Percentiles rank a stretch among this genome's conserved stretches.
These are phyloP conservation scores for Uropetala carovei DNA, from an alignment of 2,888 invertebrate species.

Conservation along the genomic window DNA sequence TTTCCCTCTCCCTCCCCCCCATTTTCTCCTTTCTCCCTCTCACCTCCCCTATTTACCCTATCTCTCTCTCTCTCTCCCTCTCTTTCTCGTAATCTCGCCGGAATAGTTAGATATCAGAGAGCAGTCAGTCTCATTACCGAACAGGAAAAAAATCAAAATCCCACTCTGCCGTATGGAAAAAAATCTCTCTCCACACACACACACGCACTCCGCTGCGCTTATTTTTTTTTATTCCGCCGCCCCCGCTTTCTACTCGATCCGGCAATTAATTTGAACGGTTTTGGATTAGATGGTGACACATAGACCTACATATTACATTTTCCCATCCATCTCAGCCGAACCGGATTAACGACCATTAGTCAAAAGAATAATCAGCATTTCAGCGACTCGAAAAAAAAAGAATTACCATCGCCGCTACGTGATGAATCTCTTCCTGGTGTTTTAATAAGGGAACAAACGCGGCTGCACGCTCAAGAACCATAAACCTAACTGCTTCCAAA, in stretches of 20 bases:
- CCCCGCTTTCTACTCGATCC: background rate
- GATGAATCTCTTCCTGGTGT: background rate
- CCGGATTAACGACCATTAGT: conserved; percentile 4
- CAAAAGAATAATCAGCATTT: background rate
- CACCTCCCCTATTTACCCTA: too few relatives aligned
- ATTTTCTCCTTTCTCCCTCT: too few relatives aligned
- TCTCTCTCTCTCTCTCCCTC: too few relatives aligned
- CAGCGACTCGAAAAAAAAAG: background rate
- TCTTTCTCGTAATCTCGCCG: background rate
- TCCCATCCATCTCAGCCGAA: background rate
- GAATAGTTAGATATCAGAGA: too few relatives aligned
- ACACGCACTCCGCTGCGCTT: background rate
- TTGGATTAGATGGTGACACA: background rate
- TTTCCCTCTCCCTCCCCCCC: too few relatives aligned
- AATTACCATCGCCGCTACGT: background rate
- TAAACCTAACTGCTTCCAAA: too few relatives aligned
- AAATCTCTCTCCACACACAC: background rate
- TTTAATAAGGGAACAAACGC: background rate
- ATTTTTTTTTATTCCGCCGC: background rate
- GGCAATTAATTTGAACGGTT: background rate
- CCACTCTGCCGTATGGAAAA: background rate
- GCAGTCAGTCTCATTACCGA: background rate
- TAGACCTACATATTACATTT: background rate
- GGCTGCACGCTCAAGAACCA: background rate
- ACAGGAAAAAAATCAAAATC: background rate